Percentiles rank a stretch among this genome's conserved stretches.
These are phyloP conservation scores for Galemys pyrenaicus DNA, from an alignment of 2,113 vertebrate genomes.

Conservation along the genomic window DNA sequence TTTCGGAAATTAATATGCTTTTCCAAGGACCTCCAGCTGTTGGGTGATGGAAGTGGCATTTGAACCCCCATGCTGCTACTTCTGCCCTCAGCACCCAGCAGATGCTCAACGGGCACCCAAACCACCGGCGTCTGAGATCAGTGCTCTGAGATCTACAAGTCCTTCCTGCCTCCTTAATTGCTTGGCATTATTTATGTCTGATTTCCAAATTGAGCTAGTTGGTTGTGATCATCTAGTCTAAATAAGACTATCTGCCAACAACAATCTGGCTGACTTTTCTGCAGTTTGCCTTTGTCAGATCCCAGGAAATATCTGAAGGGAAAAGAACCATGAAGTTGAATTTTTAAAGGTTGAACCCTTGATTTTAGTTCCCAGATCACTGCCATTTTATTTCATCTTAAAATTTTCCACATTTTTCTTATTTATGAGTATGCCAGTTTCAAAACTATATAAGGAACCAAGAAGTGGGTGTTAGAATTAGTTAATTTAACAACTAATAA, in stretches of 20 bases:
- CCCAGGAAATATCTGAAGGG: constrained; percentile 5
- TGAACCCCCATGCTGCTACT: rapidly evolving
- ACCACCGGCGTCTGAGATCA: rapidly evolving
- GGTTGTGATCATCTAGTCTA: not conserved
- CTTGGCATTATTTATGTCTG: not conserved
- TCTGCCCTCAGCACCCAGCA: not conserved
- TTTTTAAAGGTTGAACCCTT: constrained; percentile 30
- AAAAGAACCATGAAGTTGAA: constrained; percentile 9
- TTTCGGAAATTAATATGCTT: not conserved
- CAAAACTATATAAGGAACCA: not conserved
- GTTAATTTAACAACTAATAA: not conserved
- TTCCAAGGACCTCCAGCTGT: not conserved
- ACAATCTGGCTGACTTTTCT: constrained; percentile 25
- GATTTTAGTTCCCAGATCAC: constrained; percentile 34
- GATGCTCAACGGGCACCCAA: too few species aligned
- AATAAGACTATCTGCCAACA: not conserved
- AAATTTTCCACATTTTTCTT: not conserved
- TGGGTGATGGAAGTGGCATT: not conserved
- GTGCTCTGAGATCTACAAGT: rapidly evolving
- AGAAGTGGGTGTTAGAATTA: not conserved
- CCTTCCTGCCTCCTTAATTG: not conserved
- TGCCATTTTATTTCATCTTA: not conserved
- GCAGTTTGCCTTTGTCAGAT: not conserved
- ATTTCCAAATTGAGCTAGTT: not conserved
- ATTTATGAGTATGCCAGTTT: not conserved